Conservation (phyloP, 2,888 invertebrate species). For the Ceriagrion tenellum region DNA sequence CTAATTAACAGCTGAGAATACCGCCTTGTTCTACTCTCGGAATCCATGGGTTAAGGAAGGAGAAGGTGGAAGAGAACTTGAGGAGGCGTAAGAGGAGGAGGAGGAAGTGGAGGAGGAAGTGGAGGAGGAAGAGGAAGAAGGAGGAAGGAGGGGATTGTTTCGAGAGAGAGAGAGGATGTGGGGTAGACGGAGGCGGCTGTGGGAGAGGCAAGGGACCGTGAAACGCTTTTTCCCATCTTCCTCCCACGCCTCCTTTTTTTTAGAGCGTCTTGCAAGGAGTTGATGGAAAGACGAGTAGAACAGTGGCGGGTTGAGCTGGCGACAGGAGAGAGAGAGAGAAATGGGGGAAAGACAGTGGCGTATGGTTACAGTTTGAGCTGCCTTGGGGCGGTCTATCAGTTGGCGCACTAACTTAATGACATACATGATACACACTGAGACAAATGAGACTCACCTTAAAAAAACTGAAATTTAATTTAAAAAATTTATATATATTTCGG, state of each 20-base stretch:
- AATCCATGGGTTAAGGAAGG: too few relatives aligned
- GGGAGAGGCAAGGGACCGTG: slow-evolving; percentile 9
- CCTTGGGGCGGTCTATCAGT: too few relatives aligned
- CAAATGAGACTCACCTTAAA: too few relatives aligned
- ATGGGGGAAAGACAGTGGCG: not conserved
- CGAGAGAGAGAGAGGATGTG: not conserved
- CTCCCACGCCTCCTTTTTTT: not conserved
- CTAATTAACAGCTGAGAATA: too few relatives aligned
- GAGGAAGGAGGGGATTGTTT: not conserved
- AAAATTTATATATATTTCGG: too few relatives aligned
- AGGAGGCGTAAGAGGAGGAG: too few relatives aligned
- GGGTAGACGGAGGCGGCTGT: not conserved
- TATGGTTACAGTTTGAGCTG: too few relatives aligned
- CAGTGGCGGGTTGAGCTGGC: not conserved
- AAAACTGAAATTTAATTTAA: too few relatives aligned
- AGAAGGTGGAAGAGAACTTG: too few relatives aligned
- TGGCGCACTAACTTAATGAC: too few relatives aligned
- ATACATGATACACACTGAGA: too few relatives aligned
- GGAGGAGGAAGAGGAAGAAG: not conserved
- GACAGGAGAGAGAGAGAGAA: not conserved
- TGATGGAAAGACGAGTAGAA: not conserved
- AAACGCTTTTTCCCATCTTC: not conserved
- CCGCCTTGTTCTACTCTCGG: too few relatives aligned
- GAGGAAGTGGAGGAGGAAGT: not conserved
- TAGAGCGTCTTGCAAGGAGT: not conserved